Base-by-base conservation (phyloP, 2,113 vertebrate genomes). In the Camarhynchus parvulus region DNA sequence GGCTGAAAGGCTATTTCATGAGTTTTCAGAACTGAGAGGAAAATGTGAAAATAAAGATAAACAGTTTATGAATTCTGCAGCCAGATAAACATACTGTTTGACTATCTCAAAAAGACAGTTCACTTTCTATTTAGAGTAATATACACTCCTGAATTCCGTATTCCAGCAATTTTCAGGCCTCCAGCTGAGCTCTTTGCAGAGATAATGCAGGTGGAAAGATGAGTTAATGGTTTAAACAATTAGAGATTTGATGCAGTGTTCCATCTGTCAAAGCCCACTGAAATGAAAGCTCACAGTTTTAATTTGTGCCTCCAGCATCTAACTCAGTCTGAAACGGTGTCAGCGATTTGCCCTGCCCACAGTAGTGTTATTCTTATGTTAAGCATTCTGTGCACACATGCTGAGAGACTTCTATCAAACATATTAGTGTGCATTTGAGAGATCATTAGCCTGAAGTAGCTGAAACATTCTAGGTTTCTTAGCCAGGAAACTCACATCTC, bases 161-260 rank as follows among this genome's bases (percentile, higher is more conserved):
- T 87, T 39, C 13, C 37, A 92, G 75, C 62, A 81, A 53, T 87
- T 91, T 92, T 94, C 89, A 90, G 88, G 79, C 91, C 91, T 97
- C 96, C 95, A 77, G 78, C 89, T 79, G 91, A 90, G 96, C 92
- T 96, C 84, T 97, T 97, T 56, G 64, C 77, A 92, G 93, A 74
- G 94, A 96, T 97, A 96, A 97, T 95, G 97, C 93, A 96, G 80
- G 94, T 97, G 97, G 97, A 97, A 93, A 95, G 97, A 87, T 87
- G 95, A 98, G 98, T 98, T 98, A 98, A 98, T 98, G 97, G 98
- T 97, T 98, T 92, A 97, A 97, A 98, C 98, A 98, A 97, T 94
- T 69, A 91, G 89, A 98, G 97, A 96, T 97, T 94, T 96, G 66
- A 92, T 97, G 98, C 97, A 97, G 95, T 92, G 81, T 93, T 97